A percentile compares a stretch with the other conserved stretches of the same genome.
Conservation (phyloP, 1,140 invertebrate genomes). For the Chironomus striatipennis region DNA sequence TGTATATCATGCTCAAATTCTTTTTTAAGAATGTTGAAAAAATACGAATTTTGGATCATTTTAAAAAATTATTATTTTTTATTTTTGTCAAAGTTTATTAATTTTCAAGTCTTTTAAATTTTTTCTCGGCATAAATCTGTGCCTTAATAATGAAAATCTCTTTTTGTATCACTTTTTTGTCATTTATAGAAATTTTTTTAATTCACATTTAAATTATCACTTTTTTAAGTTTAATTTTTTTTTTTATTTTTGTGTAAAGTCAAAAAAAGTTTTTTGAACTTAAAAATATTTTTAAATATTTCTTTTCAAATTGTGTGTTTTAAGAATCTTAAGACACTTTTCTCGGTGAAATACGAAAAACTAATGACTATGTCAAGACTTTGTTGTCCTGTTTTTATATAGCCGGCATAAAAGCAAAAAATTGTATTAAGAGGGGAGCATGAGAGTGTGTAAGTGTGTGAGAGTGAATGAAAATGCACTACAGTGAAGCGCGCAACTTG, state of each 20-base stretch:
- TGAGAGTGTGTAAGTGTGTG: not conserved
- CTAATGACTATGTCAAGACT: constrained; percentile 15
- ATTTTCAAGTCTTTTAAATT: constrained; percentile 6
- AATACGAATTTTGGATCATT: constrained; percentile 35
- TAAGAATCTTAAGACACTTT: constrained; percentile 9
- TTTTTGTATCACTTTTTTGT: not conserved
- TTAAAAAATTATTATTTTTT: constrained; percentile 26
- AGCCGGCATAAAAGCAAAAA: not conserved
- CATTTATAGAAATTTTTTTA: not conserved
- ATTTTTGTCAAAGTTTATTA: not conserved
- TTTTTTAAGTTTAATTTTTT: not conserved
- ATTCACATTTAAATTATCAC: not conserved
- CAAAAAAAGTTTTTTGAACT: not conserved
- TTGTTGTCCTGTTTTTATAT: constrained; percentile 17
- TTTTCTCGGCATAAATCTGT: not conserved
- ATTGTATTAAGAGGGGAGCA: not conserved
- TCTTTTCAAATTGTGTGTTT: not conserved
- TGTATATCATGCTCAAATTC: constrained; percentile 33
- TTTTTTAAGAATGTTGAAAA: constrained; percentile 36
- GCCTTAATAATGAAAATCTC: no score
- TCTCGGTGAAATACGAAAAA: constrained; percentile 19
- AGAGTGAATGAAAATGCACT: not conserved
- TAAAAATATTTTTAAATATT: not conserved
- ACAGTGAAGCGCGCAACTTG: not conserved
- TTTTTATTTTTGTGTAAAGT: not conserved